These are phyloP conservation scores for Acrobasis suavella DNA, from an alignment of 2,888 invertebrate genomes.

Conservation along the genomic window DNA sequence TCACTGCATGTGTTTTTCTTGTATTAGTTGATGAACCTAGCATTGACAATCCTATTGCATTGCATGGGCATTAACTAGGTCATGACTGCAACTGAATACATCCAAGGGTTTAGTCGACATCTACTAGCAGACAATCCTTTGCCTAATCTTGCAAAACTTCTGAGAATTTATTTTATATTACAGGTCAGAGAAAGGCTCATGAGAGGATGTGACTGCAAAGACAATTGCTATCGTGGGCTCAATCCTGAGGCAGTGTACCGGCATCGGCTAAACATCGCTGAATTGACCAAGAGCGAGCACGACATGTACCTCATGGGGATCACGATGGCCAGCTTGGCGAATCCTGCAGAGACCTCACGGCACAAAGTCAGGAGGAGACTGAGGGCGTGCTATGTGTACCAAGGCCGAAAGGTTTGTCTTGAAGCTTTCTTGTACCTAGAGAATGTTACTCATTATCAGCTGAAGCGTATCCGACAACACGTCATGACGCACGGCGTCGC, in stretches of 20 bases:
- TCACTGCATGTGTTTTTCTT: too few species aligned
- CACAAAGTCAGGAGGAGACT: conserved; percentile 88
- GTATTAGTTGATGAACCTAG: too few species aligned
- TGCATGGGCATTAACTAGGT: too few species aligned
- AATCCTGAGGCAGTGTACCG: conserved; percentile 89
- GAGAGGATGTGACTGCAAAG: conserved; percentile 89
- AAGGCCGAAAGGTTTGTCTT: conserved; percentile 88
- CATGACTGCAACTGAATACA: too few species aligned
- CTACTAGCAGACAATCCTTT: too few species aligned
- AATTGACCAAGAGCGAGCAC: conserved; percentile 90
- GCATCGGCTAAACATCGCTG: conserved; percentile 89
- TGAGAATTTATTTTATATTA: conserved; percentile 36
- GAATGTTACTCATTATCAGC: conserved; percentile 90
- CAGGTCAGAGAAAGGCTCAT: conserved; percentile 87
- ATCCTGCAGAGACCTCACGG: conserved; percentile 87
- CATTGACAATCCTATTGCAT: too few species aligned
- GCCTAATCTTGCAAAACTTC: too few species aligned
- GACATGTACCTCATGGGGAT: conserved; percentile 94
- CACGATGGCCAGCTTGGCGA: conserved; percentile 90
- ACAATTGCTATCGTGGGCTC: conserved; percentile 88
- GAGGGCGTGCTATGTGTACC: conserved; percentile 89
- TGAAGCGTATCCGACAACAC: conserved; percentile 89
- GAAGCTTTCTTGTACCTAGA: conserved; percentile 91
- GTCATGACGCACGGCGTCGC: conserved; percentile 90
- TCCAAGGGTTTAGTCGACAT: too few species aligned